Conservation (phyloP, 2,113 vertebrate genomes). For the Neoarius graeffei region DNA sequence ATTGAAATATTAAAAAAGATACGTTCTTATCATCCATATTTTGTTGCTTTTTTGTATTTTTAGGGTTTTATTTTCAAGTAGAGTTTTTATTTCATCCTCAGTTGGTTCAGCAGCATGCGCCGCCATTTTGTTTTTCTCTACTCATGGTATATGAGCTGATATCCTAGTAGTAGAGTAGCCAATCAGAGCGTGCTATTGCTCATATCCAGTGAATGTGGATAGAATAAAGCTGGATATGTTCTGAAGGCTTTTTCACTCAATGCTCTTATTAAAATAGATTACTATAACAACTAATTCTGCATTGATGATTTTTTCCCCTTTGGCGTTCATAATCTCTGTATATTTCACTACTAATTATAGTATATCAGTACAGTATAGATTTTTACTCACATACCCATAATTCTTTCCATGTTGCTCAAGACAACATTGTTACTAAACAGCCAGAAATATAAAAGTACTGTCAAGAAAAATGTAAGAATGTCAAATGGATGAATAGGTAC, state of each 20-base stretch:
- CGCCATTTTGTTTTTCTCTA: no score
- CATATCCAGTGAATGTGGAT: no score
- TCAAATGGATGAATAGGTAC: conserved; percentile 18
- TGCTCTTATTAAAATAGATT: background rate
- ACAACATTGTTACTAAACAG: background rate
- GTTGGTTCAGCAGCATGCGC: no score
- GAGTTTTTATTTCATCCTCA: no score
- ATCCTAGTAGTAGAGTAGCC: no score
- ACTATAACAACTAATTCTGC: background rate
- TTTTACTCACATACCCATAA: background rate
- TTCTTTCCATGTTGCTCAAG: background rate
- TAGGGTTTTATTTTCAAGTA: no score
- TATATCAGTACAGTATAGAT: background rate
- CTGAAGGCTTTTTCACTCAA: background rate
- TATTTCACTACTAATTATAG: no score
- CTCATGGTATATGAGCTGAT: no score
- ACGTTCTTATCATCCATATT: no score
- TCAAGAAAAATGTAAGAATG: background rate
- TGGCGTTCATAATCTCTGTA: background rate
- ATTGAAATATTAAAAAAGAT: no score
- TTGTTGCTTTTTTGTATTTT: no score
- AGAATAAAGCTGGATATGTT: background rate
- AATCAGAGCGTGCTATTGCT: no score
- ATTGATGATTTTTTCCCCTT: background rate
- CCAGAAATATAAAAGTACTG: background rate